phyloP scores from a whole-genome alignment of 2,797 vertebrate genomes.

The Acanthurus leucopareius region DNA sequence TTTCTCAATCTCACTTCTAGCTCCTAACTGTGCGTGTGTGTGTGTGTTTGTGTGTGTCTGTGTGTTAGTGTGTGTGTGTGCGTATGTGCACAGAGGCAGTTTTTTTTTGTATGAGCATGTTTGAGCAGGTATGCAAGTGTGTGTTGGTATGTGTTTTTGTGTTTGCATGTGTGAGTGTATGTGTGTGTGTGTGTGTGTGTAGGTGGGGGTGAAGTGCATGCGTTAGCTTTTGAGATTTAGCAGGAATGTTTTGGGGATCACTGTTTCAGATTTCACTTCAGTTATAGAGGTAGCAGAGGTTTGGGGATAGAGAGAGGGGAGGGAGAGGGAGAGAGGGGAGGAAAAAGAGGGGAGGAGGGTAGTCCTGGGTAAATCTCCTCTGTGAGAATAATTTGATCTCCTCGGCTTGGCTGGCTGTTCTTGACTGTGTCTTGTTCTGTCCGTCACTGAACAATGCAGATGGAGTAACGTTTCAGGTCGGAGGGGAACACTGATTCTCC shows the following conservation, averaged over 20 bases:
- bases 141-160: slow-evolving; percentile 45
- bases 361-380: slow-evolving; percentile 79
- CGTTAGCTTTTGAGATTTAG: slow-evolving; percentile 81
- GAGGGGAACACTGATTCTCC: slow-evolving; percentile 88
- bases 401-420: slow-evolving; percentile 77
- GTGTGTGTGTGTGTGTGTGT: slow-evolving; percentile 10
- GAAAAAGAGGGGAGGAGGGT: slow-evolving; percentile 44
- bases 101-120: slow-evolving; percentile 28
- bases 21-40: slow-evolving; percentile 22
- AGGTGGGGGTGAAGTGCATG: slow-evolving; percentile 25
- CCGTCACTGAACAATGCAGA: slow-evolving; percentile 90
- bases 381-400: slow-evolving; percentile 83
- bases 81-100: not conserved
- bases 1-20: slow-evolving; percentile 54
- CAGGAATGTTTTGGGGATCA: slow-evolving; percentile 83
- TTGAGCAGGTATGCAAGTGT: slow-evolving; percentile 34
- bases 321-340: slow-evolving; percentile 32
- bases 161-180: slow-evolving; percentile 15
- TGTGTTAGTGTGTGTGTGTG: slow-evolving; percentile 4
- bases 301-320: slow-evolving; percentile 3
- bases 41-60: too few relatives aligned
- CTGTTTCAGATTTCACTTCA: slow-evolving; percentile 75
- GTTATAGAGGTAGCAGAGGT: slow-evolving; percentile 54
- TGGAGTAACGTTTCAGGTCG: slow-evolving; percentile 90
- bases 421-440: slow-evolving; percentile 86